These are phyloP conservation scores for Upupa epops DNA, from an alignment of 2,113 vertebrate genomes.

Conservation along the genomic window DNA sequence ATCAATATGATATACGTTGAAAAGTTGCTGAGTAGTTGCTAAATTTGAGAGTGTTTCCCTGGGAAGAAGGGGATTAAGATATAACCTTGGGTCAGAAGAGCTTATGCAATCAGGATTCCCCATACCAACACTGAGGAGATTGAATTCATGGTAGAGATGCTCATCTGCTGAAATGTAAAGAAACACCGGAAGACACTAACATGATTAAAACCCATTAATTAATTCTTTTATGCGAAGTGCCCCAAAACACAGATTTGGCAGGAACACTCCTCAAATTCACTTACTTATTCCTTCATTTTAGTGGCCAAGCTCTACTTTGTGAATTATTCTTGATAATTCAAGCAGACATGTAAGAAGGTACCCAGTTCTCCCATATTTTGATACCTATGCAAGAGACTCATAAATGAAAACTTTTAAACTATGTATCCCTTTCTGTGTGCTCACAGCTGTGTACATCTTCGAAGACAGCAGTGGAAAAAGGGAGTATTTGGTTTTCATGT, in stretches of 20 bases:
- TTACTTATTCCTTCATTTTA: constrained; percentile 52
- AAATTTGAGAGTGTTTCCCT: background rate
- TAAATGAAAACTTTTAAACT: background rate
- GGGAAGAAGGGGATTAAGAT: constrained; percentile 52
- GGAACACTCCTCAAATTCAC: background rate
- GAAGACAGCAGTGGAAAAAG: background rate
- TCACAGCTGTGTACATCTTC: background rate
- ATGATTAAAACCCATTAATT: constrained; percentile 44
- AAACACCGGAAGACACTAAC: constrained; percentile 13
- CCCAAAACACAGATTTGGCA: constrained; percentile 23
- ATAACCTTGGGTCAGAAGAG: constrained; percentile 36
- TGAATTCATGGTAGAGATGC: constrained; percentile 12
- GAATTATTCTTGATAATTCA: constrained; percentile 44
- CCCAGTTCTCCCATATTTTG: background rate
- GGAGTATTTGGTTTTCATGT: background rate
- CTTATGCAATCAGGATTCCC: constrained; percentile 36
- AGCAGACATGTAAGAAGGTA: background rate
- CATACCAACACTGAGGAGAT: background rate
- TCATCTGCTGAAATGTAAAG: constrained; percentile 6
- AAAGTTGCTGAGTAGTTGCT: background rate
- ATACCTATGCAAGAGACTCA: background rate
- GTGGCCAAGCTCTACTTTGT: constrained; percentile 4
- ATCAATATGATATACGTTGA: constrained; percentile 61
- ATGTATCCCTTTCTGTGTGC: background rate
- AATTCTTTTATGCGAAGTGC: constrained; percentile 21